Base-by-base conservation (phyloP, 2,888 invertebrate species). In the Drosophila sordidula region DNA sequence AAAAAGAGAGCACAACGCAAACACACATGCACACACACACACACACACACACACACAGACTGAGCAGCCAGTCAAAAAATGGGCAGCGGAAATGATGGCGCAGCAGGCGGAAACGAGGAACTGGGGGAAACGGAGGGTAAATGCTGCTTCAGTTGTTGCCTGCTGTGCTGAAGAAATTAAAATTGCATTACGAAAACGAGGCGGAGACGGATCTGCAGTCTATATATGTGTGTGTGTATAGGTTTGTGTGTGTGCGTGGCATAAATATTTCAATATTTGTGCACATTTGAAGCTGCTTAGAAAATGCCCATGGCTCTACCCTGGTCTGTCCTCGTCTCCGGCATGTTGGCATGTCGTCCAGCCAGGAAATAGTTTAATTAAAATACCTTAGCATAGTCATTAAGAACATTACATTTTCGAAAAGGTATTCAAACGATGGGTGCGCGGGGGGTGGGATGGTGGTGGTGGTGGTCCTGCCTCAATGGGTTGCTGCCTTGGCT, bases 361-460 rank as follows among this genome's bases (percentile, higher is more conserved):
- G 80, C 62, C 80, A 82, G 87, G 87, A 87, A 87, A 87, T 87
- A 85, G 87, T 89, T 89, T 87, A 89, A 87, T 87, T 87, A 87
- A 87, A 87, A 89, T 89, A 78, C 88, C 87, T 87, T 78, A 76
- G 88, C 74, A 80, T 79, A 74, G 82, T 79, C 90, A 86, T 89
- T 89, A 84, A 82, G 80, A 73, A 67, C 79, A 77, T 75, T 79
- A 72, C 76, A 77, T 75, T 86, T 88, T 70, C 67, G 70, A 70
- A 57, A 68, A 68, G 78, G 63, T 64, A 75, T 77, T 63, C 50
- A 50, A 38, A 36, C 29, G 16, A 18, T 54, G 56, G 47, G 41
- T 45, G 9, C 8, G 29, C 2, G 29, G 29, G 29, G 9, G 9
- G 26, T 5, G 26, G 26, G 22, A 22, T 2, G 22, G 22, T 2